Percentiles rank a stretch among this genome's conserved stretches.
Conservation (phyloP, 30 jellyfish, hydroid and myxozoan genomes). For the Cassiopea xamachana region DNA sequence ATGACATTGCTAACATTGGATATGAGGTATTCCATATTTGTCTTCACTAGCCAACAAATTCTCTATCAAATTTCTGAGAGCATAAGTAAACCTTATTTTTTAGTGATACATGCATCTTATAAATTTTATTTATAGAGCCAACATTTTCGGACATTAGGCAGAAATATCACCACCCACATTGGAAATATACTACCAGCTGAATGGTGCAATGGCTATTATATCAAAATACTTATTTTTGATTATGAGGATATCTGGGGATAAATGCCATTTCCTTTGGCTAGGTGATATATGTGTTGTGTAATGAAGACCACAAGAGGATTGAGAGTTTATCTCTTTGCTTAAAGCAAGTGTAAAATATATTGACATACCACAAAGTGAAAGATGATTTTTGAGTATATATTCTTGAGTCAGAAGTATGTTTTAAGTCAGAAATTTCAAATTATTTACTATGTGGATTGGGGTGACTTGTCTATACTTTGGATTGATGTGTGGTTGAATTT, state of each 20-base stretch:
- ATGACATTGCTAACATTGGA: slow-evolving; percentile 87
- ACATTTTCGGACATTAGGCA: too few relatives aligned
- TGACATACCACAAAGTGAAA: not conserved
- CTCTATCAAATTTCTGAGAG: not conserved
- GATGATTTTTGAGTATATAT: not conserved
- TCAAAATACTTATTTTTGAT: not conserved
- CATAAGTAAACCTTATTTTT: not conserved
- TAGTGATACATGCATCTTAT: not conserved
- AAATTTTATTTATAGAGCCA: too few relatives aligned
- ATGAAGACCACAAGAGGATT: not conserved
- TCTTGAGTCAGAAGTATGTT: not conserved
- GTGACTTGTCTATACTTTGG: not conserved
- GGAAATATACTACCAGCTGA: not conserved
- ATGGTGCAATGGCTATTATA: not conserved
- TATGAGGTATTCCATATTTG: slow-evolving; percentile 54
- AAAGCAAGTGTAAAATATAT: not conserved
- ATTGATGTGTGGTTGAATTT: not conserved
- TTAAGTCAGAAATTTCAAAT: not conserved
- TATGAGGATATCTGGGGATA: not conserved
- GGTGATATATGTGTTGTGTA: not conserved
- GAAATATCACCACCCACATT: too few relatives aligned
- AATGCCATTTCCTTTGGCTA: not conserved
- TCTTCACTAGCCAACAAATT: not conserved
- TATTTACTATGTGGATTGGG: not conserved
- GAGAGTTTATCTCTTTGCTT: not conserved